phyloP scores from a whole-genome alignment of 2,888 invertebrate species.

The Heteromyza rotundicornis region DNA sequence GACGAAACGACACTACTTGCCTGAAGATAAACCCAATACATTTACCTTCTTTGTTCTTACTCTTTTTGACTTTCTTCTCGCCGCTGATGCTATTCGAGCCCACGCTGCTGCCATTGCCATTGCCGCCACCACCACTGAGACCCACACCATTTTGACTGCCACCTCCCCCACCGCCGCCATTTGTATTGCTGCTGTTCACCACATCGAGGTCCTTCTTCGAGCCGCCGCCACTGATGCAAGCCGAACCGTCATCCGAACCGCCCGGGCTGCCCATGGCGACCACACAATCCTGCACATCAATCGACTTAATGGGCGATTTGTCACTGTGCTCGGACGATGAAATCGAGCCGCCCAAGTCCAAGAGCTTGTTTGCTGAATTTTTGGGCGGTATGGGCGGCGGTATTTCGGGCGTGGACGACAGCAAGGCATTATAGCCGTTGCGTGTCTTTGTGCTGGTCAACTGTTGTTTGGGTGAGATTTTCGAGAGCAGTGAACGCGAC shows the following conservation, averaged over 20 bases:
- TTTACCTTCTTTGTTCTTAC: conserved; percentile 64
- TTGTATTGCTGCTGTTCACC: conserved; percentile 24
- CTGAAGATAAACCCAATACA: conserved; percentile 58
- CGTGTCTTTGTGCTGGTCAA: conserved; percentile 56
- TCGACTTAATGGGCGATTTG: conserved; percentile 64
- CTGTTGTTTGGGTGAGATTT: conserved; percentile 62
- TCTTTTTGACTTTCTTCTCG: conserved; percentile 63
- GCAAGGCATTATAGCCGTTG: conserved; percentile 61
- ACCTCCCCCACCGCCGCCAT: conserved; percentile 41
- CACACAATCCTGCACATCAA: conserved; percentile 50
- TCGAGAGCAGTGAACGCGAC: conserved; percentile 56
- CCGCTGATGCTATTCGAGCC: conserved; percentile 52
- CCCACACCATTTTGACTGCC: conserved; percentile 32
- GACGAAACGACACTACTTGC: conserved; percentile 44
- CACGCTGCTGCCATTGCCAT: conserved; percentile 40
- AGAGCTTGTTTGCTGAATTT: conserved; percentile 44
- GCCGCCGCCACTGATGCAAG: conserved; percentile 39
- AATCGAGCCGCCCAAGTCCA: conserved; percentile 52
- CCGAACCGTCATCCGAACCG: conserved; percentile 64
- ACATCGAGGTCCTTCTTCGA: conserved; percentile 36
- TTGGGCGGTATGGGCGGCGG: conserved; percentile 57
- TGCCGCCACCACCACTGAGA: conserved; percentile 25
- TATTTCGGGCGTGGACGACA: conserved; percentile 59
- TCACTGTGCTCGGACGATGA: conserved; percentile 62
- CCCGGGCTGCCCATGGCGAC: conserved; percentile 65